Conservation (phyloP, 2,888 invertebrate genomes). For the Mythimna impura region DNA sequence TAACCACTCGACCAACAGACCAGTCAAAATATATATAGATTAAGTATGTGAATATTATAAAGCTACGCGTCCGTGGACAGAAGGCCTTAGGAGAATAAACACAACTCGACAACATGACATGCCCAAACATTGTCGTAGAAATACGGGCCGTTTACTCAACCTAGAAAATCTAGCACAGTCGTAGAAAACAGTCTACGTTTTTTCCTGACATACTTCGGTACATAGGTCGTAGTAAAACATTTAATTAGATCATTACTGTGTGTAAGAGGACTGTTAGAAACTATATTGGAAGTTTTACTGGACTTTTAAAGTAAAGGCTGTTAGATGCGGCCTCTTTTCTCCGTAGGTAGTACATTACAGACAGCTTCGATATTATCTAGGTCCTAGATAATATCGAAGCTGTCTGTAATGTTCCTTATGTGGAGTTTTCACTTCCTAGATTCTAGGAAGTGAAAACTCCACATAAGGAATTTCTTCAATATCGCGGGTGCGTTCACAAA, state of each 20-base stretch:
- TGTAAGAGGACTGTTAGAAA: slow-evolving; percentile 15
- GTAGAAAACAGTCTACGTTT: slow-evolving; percentile 6
- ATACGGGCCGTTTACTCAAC: background rate
- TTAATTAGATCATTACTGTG: slow-evolving; percentile 34
- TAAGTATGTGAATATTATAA: too few relatives aligned
- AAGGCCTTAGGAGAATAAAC: background rate
- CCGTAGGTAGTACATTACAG: too few relatives aligned
- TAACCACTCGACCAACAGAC: too few relatives aligned
- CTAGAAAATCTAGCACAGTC: background rate
- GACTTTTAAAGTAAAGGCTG: slow-evolving; percentile 17
- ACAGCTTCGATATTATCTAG: background rate
- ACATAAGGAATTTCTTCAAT: too few relatives aligned
- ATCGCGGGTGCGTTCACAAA: too few relatives aligned
- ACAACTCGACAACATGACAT: background rate
- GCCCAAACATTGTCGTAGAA: slow-evolving; percentile 1
- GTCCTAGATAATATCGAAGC: too few relatives aligned
- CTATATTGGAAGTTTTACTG: slow-evolving; percentile 32
- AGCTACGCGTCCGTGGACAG: too few relatives aligned
- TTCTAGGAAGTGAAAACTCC: background rate
- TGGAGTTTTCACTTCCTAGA: too few relatives aligned
- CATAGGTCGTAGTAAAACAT: slow-evolving; percentile 22
- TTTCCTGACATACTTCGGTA: background rate
- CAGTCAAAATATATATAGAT: too few relatives aligned
- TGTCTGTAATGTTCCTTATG: too few relatives aligned
- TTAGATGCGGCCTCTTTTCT: background rate